Conservation (phyloP, 2,888 invertebrate species). For the Dicyrtoma fusca region DNA sequence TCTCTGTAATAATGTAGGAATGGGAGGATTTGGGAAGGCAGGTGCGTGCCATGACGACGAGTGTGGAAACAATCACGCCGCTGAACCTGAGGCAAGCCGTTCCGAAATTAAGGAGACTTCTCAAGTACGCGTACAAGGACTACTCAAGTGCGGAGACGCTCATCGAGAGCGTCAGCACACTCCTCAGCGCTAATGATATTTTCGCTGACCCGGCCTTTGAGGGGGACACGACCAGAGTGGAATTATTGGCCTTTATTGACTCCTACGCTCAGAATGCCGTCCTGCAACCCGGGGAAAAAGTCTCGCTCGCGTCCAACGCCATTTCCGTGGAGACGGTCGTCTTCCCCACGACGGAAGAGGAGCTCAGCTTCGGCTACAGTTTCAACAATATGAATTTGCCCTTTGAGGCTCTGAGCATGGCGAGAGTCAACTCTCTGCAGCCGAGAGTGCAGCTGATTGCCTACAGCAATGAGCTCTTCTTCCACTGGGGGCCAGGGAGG, state of each 20-base stretch:
- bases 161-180: constrained; percentile 40
- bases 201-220: constrained; percentile 25
- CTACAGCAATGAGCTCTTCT: constrained; percentile 47
- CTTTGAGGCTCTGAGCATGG: constrained; percentile 38
- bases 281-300: constrained; percentile 41
- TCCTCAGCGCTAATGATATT: constrained; percentile 32
- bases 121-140: constrained; percentile 22
- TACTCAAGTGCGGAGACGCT: constrained; percentile 36
- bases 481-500: constrained; percentile 35
- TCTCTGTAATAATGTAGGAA: neutral
- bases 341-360: constrained; percentile 28
- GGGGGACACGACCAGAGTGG: neutral
- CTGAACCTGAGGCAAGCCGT: constrained; percentile 18
- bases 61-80: constrained; percentile 18
- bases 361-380: constrained; percentile 7
- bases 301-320: constrained; percentile 16
- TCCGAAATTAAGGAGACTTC: neutral
- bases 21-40: neutral
- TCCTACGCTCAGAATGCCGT: constrained; percentile 29
- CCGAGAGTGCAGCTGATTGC: constrained; percentile 43
- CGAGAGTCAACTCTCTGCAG: constrained; percentile 26
- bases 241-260: constrained; percentile 29
- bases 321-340: constrained; percentile 43
- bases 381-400: constrained; percentile 40
- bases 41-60: neutral